phyloP scores from a whole-genome alignment of 2,797 vertebrate genomes.

The Epinephelus awoara region DNA sequence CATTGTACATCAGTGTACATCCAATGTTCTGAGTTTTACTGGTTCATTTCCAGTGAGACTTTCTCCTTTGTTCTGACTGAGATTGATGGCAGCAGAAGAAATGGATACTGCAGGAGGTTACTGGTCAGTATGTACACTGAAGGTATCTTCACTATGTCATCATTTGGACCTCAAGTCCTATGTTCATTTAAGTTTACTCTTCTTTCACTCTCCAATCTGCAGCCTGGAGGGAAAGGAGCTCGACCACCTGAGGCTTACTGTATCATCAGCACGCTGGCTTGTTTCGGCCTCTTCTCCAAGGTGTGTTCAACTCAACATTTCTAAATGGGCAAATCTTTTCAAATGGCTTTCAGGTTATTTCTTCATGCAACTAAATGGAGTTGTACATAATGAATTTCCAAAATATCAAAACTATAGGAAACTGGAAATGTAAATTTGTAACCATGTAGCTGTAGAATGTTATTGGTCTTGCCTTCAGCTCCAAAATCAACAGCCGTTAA shows the following conservation, averaged over 20 bases:
- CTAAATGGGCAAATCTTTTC: too few relatives aligned
- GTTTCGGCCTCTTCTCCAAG: constrained; percentile 97
- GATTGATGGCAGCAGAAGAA: constrained; percentile 93
- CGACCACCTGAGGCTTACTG: constrained; percentile 94
- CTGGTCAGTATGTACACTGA: constrained; percentile 87
- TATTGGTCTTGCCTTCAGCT: not conserved
- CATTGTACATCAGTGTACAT: not conserved
- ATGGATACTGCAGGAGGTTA: constrained; percentile 95
- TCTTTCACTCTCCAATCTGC: constrained; percentile 10
- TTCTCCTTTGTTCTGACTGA: constrained; percentile 98
- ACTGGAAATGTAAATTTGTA: not conserved
- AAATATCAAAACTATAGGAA: not conserved
- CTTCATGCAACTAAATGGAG: too few relatives aligned
- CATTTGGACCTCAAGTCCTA: not conserved
- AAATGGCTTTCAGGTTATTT: not conserved
- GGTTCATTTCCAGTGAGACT: constrained; percentile 88
- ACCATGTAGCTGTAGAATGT: too few relatives aligned
- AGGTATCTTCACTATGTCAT: not conserved
- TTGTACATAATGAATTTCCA: not conserved
- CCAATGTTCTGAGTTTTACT: constrained; percentile 6
- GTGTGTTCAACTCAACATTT: constrained; percentile 71
- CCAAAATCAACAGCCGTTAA: not conserved
- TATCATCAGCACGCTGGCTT: constrained; percentile 95
- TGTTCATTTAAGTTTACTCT: not conserved
- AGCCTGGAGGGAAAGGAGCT: constrained; percentile 91